Evolutionary conservation across 1,140 invertebrate genomes (phyloP), one percentile per base, ranked within the genome.

Genomic region (Sarcophaga peregrina): DNA sequence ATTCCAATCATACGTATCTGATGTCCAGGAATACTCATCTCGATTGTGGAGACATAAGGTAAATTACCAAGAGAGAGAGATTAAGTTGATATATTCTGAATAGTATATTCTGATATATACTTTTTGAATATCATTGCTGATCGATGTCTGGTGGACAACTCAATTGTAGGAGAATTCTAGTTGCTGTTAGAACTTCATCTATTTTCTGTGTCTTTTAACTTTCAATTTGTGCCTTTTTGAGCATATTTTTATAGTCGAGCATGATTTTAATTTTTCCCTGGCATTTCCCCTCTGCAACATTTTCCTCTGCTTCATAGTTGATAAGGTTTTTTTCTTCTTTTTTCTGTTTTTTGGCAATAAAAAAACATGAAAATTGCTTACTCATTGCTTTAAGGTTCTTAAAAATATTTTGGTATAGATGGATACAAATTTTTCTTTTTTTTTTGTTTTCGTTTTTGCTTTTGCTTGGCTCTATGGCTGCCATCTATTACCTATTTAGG

Each of bases 321-420:
- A 9, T 76, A 15, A 48, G 46, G 74, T 47, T 17, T 11, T 76
- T 76, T 9, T 46, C 9, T 46, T 47, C 47, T 76, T 76, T 48
- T 37, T 8, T 52, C n/a, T n/a, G n/a, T 17, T 76, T 76, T 76
- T 76, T 76, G 75, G 47, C 48, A 17, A 78, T 78, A 50, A 50
- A 37, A 20, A 50, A 78, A 78, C n/a, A 48, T 78, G 48, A 50
- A 78, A 78, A 52, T 78, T 78, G 75, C 75, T 78, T 78, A 78
- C 47, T 78, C 75, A 78, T 78, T 78, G 75, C 75, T 78, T 50
- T 78, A 52, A 78, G 75, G 47, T 78, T 76, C 47, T 76, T 76
- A 47, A 47, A 46, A 46, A 76, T 76, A 15, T 78, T 78, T 78
- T 17, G n/a, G 20, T 25, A 25, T 17, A 17, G 62, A 25, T 72